Evolutionary conservation across 2,888 invertebrate genomes (phyloP).

Genomic region (Epistrophella euchroma): DNA sequence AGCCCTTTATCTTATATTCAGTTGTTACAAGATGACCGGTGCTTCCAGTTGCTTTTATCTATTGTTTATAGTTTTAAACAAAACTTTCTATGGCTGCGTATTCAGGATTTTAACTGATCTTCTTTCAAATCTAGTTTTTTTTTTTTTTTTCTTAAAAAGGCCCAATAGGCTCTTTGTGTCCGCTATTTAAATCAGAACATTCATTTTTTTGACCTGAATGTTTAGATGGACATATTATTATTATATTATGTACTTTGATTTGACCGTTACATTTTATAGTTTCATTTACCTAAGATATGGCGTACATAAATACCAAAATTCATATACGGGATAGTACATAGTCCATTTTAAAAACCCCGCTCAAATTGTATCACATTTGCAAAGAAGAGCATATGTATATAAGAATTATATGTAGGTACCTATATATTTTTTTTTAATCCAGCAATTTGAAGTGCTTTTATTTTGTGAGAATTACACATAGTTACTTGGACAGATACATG

Average conservation of each 20-base stretch:
- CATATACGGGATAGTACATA: neutral
- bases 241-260: slow-evolving; percentile 19
- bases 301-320: neutral
- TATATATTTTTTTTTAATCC: slow-evolving; percentile 6
- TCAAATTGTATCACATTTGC: slow-evolving; percentile 43
- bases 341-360: slow-evolving; percentile 42
- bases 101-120: slow-evolving; percentile 11
- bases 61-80: neutral
- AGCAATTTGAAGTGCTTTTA: slow-evolving; percentile 68
- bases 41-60: neutral
- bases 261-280: slow-evolving; percentile 28
- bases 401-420: neutral
- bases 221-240: slow-evolving; percentile 17
- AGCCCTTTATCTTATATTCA: neutral
- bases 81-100: neutral
- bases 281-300: neutral
- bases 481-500: slow-evolving; percentile 71
- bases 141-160: slow-evolving; percentile 8
- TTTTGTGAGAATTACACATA: slow-evolving; percentile 75
- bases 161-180: neutral
- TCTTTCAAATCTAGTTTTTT: slow-evolving; percentile 3
- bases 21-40: neutral
- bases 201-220: slow-evolving; percentile 2
- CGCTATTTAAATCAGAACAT: neutral
- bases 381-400: slow-evolving; percentile 49